These are phyloP conservation scores for Cephalopachus bancanus DNA, from an alignment of 2,797 vertebrate species.

Conservation along the genomic window DNA sequence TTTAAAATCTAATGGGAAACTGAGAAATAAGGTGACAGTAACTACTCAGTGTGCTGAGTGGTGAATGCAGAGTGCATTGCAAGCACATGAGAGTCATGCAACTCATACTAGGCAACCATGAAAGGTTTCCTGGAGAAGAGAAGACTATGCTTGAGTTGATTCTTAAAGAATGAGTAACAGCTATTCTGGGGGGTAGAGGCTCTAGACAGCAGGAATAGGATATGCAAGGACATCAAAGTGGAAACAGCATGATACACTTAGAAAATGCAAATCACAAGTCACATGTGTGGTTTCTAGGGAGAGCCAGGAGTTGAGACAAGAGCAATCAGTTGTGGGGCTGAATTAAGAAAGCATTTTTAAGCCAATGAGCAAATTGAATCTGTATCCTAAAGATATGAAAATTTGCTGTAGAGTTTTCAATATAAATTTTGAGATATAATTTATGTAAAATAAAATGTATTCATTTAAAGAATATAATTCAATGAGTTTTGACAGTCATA, in stretches of 20 bases:
- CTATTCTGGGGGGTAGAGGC: too few species aligned
- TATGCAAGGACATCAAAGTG: not conserved
- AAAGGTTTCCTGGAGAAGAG: not conserved
- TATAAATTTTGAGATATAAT: not conserved
- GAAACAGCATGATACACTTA: not conserved
- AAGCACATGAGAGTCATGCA: not conserved
- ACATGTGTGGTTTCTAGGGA: not conserved
- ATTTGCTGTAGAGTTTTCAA: not conserved
- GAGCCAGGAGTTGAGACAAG: not conserved
- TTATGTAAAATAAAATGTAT: not conserved
- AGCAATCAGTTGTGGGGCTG: not conserved
- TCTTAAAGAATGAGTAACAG: not conserved
- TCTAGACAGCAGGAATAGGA: not conserved
- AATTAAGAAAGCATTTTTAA: constrained; percentile 16
- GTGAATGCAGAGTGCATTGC: fast-evolving
- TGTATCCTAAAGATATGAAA: not conserved
- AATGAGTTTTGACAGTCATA: not conserved
- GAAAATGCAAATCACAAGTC: not conserved
- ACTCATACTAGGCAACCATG: not conserved
- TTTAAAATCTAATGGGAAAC: not conserved
- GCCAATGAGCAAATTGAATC: not conserved
- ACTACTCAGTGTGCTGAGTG: not conserved
- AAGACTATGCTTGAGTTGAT: not conserved
- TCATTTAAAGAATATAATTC: not conserved
- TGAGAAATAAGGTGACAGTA: not conserved